phyloP scores from a whole-genome alignment of 2,797 vertebrate genomes.

The Tiaroga cobitis region DNA sequence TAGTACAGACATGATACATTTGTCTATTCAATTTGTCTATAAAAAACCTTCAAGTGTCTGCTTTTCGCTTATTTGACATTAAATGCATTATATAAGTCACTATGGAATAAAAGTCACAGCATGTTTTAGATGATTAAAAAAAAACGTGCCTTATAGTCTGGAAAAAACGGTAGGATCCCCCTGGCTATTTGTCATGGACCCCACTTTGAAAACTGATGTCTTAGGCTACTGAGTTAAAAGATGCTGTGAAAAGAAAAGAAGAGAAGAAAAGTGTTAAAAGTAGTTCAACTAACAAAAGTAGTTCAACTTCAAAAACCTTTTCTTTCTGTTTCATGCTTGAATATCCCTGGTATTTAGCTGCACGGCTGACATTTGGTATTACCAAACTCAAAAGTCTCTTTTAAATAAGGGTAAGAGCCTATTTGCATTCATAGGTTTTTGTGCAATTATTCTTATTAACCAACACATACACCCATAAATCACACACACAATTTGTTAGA shows the following conservation, averaged over 20 bases:
- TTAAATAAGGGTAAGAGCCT: not conserved
- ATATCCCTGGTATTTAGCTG: conserved; percentile 2
- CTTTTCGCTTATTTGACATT: too few species aligned
- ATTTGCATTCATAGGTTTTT: not conserved
- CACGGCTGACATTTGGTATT: not conserved
- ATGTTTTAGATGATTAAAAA: too few species aligned
- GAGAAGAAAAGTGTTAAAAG: not conserved
- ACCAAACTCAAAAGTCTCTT: not conserved
- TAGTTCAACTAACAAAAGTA: too few species aligned
- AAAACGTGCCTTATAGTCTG: too few species aligned
- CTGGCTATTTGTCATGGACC: too few species aligned
- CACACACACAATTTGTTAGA: conserved; percentile 4
- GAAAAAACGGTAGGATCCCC: too few species aligned
- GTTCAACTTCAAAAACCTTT: too few species aligned
- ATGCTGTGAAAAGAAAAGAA: not conserved
- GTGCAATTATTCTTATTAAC: conserved; percentile 1
- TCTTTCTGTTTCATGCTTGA: not conserved
- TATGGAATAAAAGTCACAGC: too few species aligned
- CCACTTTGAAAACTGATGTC: not conserved
- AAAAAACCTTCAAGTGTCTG: too few species aligned
- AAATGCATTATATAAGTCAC: too few species aligned
- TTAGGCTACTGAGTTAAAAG: not conserved
- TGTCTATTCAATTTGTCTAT: too few species aligned
- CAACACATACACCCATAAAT: not conserved
- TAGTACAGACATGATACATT: too few species aligned